Conservation (phyloP, 53 echinoderm and acorn worm genomes). For the Arbacia lixula region DNA sequence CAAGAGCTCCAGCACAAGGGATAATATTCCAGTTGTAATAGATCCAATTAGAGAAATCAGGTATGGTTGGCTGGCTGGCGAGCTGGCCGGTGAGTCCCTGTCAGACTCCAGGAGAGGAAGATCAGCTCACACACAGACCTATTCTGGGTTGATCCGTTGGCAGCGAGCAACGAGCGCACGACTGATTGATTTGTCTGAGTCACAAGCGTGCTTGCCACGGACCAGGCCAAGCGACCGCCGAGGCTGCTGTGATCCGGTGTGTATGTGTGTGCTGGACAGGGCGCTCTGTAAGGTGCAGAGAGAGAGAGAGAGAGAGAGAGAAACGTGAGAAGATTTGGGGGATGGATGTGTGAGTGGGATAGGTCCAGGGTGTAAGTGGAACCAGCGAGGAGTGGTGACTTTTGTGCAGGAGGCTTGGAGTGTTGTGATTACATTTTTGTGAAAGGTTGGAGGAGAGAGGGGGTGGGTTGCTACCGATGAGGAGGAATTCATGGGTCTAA, state of each 20-base stretch:
- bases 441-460: too few species aligned
- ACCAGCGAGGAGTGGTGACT: too few species aligned
- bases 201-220: neutral
- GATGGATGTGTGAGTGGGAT: too few species aligned
- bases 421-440: too few species aligned
- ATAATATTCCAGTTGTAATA: constrained; percentile 45
- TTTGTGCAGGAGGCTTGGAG: too few species aligned
- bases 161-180: neutral
- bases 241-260: neutral
- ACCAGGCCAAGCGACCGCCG: too few species aligned
- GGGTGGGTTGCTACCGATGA: too few species aligned
- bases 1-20: constrained; percentile 11
- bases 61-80: neutral
- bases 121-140: too few species aligned
- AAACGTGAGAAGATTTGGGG: neutral
- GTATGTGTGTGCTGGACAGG: neutral
- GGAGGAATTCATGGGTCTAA: too few species aligned
- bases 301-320: neutral
- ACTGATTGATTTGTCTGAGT: constrained; percentile 21
- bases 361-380: too few species aligned
- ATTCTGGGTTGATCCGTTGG: constrained; percentile 1
- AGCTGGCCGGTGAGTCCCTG: too few species aligned
- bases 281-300: neutral
- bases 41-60: constrained; percentile 45
- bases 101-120: too few species aligned